Evolutionary conservation across 1,140 invertebrate genomes (phyloP).

Genomic region (Heliconius nattereri): DNA sequence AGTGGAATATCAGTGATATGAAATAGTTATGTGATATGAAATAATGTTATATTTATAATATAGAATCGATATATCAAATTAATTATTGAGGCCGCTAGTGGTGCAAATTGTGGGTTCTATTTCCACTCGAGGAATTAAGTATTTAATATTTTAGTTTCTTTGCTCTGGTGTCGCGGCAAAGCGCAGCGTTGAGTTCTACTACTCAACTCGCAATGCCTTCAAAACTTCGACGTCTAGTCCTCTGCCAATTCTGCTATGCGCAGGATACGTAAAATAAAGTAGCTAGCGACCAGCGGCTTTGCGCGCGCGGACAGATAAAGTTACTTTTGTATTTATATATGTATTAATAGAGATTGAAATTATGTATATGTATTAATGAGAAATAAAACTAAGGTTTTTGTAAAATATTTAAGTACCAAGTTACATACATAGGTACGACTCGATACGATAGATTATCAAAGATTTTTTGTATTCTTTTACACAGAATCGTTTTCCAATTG

Average conservation of each 20-base stretch:
- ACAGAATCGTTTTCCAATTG: slow-evolving; percentile 6
- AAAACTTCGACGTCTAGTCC: too few species aligned
- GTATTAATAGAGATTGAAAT: too few species aligned
- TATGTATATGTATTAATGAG: too few species aligned
- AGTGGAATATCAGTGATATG: not conserved
- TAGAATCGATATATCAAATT: not conserved
- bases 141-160: not conserved
- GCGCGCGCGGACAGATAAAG: too few species aligned
- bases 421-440: not conserved
- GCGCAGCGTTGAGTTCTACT: not conserved
- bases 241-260: not conserved
- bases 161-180: not conserved
- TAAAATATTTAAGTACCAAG: too few species aligned
- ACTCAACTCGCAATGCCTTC: not conserved
- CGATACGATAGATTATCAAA: slow-evolving; percentile 1
- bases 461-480: not conserved
- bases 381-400: too few species aligned
- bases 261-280: not conserved
- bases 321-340: too few species aligned
- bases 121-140: not conserved
- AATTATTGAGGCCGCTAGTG: not conserved
- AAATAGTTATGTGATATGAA: not conserved
- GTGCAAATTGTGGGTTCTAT: not conserved
- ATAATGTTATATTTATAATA: not conserved
- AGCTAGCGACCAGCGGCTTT: too few species aligned